Conservation (phyloP, 2,797 vertebrate genomes). For the Sibirionetta formosa region DNA sequence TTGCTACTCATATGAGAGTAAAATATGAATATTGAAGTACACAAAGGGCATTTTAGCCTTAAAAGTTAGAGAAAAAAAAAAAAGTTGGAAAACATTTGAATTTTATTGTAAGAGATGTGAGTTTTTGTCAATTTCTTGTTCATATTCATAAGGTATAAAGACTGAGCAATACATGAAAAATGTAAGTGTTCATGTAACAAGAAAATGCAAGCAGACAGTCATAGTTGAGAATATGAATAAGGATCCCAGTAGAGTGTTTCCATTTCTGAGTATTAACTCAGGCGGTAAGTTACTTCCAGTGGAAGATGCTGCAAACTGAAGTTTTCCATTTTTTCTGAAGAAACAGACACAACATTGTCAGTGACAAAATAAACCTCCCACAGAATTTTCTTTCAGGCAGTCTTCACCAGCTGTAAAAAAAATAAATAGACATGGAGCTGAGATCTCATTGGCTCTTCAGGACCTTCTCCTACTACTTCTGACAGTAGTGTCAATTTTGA, state of each 20-base stretch:
- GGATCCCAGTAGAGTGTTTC: neutral
- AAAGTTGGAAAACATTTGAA: neutral
- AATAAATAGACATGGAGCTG: neutral
- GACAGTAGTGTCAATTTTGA: neutral
- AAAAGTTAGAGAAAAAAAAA: neutral
- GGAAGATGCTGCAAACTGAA: slow-evolving; percentile 29
- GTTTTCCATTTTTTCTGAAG: neutral
- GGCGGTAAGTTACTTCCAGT: slow-evolving; percentile 2
- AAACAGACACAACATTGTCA: slow-evolving; percentile 40
- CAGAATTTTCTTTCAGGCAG: slow-evolving; percentile 16
- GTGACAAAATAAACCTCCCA: slow-evolving; percentile 30
- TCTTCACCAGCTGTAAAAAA: neutral
- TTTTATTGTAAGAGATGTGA: slow-evolving; percentile 21
- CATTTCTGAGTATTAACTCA: neutral
- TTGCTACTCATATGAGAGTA: neutral
- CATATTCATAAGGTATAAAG: slow-evolving; percentile 31
- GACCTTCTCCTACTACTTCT: neutral
- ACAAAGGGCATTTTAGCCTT: slow-evolving; percentile 20
- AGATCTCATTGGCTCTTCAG: neutral
- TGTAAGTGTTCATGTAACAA: neutral
- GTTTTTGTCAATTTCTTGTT: slow-evolving; percentile 9
- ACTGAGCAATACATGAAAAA: slow-evolving; percentile 42
- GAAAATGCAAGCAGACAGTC: neutral
- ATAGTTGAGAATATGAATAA: neutral
- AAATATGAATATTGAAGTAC: slow-evolving; percentile 15